A percentile compares a stretch with the other conserved stretches of the same genome.
Conservation (phyloP, 2,888 invertebrate species). For the Tholera decimalis region DNA sequence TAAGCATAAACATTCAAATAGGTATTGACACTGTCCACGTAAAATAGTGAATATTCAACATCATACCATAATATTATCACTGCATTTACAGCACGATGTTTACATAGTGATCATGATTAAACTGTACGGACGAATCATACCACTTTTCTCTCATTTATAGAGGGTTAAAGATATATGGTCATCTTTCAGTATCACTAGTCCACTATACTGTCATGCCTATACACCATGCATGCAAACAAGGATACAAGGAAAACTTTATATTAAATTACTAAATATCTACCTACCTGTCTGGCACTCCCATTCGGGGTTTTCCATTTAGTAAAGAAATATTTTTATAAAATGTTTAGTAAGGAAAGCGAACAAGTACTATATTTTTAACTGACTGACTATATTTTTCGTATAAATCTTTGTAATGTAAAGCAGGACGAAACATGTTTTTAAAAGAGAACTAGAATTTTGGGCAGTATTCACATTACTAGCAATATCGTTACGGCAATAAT, state of each 20-base stretch:
- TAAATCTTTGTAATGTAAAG: too few relatives aligned
- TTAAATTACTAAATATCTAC: not conserved
- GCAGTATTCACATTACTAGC: too few relatives aligned
- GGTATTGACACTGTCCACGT: constrained; percentile 5
- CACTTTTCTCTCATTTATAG: constrained; percentile 38
- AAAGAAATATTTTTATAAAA: constrained; percentile 9
- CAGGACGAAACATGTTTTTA: too few relatives aligned
- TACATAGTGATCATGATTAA: constrained; percentile 48
- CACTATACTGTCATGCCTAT: constrained; percentile 19
- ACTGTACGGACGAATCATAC: constrained; percentile 34
- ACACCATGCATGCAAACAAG: constrained; percentile 9
- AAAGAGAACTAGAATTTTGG: too few relatives aligned
- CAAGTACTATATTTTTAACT: not conserved
- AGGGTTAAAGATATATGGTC: constrained; percentile 34
- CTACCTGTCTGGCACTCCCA: not conserved
- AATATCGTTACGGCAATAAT: too few relatives aligned
- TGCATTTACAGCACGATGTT: constrained; percentile 39
- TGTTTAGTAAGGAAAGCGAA: constrained; percentile 18
- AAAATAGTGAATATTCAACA: constrained; percentile 25
- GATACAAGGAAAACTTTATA: constrained; percentile 1
- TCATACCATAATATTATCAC: constrained; percentile 25
- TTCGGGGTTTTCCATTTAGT: constrained; percentile 3
- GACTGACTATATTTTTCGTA: not conserved
- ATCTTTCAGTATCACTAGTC: constrained; percentile 6
- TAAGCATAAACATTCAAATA: constrained; percentile 9